Percentiles rank a stretch among this genome's conserved stretches.
These are phyloP conservation scores for Leptodactylus fallax DNA, from an alignment of 2,797 vertebrate genomes.

Conservation along the genomic window DNA sequence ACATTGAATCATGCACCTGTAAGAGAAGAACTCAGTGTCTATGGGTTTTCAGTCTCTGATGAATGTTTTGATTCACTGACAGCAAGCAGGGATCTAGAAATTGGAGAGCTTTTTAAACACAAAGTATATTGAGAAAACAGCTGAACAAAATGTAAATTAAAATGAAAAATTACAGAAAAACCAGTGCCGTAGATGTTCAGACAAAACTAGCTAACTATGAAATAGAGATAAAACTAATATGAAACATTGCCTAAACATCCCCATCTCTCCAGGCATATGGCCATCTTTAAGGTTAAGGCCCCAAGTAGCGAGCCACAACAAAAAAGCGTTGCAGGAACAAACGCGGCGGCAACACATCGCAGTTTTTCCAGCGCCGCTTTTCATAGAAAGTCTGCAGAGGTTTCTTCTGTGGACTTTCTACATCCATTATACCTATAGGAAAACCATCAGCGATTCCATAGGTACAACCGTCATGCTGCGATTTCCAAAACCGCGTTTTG, in stretches of 20 bases:
- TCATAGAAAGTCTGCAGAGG: no score
- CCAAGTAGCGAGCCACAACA: no score
- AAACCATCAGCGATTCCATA: no score
- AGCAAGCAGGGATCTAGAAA: background rate
- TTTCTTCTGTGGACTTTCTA: no score
- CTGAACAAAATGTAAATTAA: background rate
- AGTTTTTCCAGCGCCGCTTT: no score
- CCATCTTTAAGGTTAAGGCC: background rate
- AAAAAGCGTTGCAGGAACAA: no score
- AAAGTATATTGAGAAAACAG: background rate
- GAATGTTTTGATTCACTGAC: background rate
- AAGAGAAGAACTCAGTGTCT: background rate
- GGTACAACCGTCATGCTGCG: no score
- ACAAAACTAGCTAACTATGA: background rate
- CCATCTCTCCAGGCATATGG: background rate
- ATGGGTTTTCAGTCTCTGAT: background rate
- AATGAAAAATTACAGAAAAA: background rate
- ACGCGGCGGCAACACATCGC: no score
- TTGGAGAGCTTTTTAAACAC: background rate
- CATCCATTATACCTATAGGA: no score
- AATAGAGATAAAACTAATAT: background rate
- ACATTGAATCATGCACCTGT: background rate
- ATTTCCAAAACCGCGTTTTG: no score
- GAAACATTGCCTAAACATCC: background rate
- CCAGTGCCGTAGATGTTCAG: no score